Evolutionary conservation across 2,888 invertebrate genomes (phyloP).

Genomic region (Lithophane leautieri): DNA sequence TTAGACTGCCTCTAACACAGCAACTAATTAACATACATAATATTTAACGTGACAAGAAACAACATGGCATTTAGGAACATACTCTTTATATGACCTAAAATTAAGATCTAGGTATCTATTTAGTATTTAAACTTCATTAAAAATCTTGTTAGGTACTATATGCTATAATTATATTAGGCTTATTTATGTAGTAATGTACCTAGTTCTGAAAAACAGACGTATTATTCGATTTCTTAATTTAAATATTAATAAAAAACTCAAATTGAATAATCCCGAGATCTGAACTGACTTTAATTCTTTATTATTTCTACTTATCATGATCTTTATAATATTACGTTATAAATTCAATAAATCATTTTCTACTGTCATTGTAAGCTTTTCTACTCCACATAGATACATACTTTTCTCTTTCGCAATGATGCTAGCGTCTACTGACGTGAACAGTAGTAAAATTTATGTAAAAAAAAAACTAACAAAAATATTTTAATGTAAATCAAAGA

Average conservation of each 20-base stretch:
- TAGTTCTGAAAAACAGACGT: constrained; percentile 3
- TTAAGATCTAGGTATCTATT: constrained; percentile 4
- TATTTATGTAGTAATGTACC: not conserved
- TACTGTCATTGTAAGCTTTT: constrained; percentile 22
- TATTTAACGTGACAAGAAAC: constrained; percentile 54
- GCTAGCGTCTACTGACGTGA: not conserved
- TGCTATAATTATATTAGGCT: not conserved
- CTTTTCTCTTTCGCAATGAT: constrained; percentile 12
- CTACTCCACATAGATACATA: not conserved
- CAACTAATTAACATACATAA: constrained; percentile 19
- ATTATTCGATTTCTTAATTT: not conserved
- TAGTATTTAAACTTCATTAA: not conserved
- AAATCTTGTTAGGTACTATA: not conserved
- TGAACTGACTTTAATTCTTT: constrained; percentile 9
- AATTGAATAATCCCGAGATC: constrained; percentile 1
- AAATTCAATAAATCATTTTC: constrained; percentile 40
- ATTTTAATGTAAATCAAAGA: not conserved
- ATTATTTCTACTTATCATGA: not conserved
- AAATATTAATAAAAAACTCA: not conserved
- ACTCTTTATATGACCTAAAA: constrained; percentile 35
- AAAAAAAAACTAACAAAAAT: not conserved
- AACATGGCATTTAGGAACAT: constrained; percentile 62
- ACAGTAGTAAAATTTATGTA: not conserved
- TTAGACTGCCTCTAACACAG: constrained; percentile 15
- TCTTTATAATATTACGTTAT: not conserved